Evolutionary conservation across 2,113 vertebrate genomes (phyloP).

Genomic region (Pseudopipra pipra): DNA sequence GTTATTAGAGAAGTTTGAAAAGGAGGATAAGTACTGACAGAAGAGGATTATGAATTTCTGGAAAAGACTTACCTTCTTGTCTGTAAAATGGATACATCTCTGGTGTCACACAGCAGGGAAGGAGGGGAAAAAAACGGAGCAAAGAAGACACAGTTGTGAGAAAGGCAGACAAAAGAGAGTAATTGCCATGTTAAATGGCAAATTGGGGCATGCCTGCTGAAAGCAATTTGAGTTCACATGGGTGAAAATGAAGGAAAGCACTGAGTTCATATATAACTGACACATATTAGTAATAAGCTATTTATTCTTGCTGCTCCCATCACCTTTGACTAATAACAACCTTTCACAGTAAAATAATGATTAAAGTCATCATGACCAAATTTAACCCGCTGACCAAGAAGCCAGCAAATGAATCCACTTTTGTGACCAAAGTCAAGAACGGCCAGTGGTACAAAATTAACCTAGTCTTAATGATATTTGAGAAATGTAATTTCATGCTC

Average conservation of each 20-base stretch:
- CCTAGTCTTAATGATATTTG: conserved; percentile 17
- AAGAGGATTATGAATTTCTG: not conserved
- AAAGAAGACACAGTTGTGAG: not conserved
- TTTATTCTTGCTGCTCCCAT: conserved; percentile 32
- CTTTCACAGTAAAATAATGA: not conserved
- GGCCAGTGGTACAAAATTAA: conserved; percentile 20
- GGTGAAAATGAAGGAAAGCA: not conserved
- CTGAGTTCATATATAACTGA: conserved; percentile 4
- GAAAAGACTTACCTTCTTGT: not conserved
- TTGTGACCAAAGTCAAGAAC: conserved; percentile 37
- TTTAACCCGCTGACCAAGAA: conserved; percentile 30
- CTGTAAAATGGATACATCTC: not conserved
- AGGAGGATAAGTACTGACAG: not conserved
- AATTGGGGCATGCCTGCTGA: not conserved
- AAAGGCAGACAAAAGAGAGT: not conserved
- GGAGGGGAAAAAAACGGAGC: not conserved
- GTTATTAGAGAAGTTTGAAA: not conserved
- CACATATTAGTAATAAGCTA: conserved; percentile 49
- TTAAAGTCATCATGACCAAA: conserved; percentile 14
- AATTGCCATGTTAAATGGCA: not conserved
- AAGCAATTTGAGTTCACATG: conserved; percentile 14
- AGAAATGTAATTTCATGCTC: conserved; percentile 57
- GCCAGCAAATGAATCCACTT: not conserved
- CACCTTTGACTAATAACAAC: conserved; percentile 31
- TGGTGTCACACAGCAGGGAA: not conserved